Evolutionary conservation across 2,888 invertebrate genomes (phyloP).

Genomic region (Sarcophaga subvicina): DNA sequence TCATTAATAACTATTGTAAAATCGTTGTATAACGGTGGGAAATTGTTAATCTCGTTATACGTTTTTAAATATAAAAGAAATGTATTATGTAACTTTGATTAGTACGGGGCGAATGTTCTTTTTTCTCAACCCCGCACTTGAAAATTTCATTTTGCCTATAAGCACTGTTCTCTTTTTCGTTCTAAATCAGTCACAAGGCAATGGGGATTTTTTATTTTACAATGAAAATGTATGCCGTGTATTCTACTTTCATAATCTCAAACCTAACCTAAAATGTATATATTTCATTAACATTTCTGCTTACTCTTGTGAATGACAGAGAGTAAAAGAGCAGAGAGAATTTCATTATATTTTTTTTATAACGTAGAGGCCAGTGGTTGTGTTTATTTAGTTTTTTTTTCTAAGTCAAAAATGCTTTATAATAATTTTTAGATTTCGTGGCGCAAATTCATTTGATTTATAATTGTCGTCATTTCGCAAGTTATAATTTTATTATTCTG

Average conservation of each 20-base stretch:
- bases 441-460: slow-evolving; percentile 15
- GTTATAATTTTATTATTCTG: slow-evolving; percentile 1
- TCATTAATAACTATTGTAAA: neutral
- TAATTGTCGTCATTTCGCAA: neutral
- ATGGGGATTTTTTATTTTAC: slow-evolving; percentile 24
- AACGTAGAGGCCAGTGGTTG: slow-evolving; percentile 26
- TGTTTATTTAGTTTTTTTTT: neutral
- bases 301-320: slow-evolving; percentile 1
- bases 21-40: slow-evolving; percentile 9
- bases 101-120: neutral
- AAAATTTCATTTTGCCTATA: slow-evolving; percentile 17
- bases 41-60: neutral
- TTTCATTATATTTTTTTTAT: neutral
- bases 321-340: neutral
- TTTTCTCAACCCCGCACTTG: slow-evolving; percentile 3
- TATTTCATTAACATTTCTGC: slow-evolving; percentile 56
- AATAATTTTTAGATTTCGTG: slow-evolving; percentile 23
- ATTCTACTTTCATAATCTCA: slow-evolving; percentile 67
- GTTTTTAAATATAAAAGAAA: neutral
- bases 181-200: slow-evolving; percentile 65
- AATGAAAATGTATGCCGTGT: slow-evolving; percentile 18
- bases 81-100: slow-evolving; percentile 37
- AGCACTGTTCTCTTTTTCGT: slow-evolving; percentile 25
- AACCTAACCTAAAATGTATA: slow-evolving; percentile 69
- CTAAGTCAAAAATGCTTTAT: too few relatives aligned